Evolutionary conservation across 1,140 invertebrate genomes (phyloP).

Genomic region (Telenomus remus): DNA sequence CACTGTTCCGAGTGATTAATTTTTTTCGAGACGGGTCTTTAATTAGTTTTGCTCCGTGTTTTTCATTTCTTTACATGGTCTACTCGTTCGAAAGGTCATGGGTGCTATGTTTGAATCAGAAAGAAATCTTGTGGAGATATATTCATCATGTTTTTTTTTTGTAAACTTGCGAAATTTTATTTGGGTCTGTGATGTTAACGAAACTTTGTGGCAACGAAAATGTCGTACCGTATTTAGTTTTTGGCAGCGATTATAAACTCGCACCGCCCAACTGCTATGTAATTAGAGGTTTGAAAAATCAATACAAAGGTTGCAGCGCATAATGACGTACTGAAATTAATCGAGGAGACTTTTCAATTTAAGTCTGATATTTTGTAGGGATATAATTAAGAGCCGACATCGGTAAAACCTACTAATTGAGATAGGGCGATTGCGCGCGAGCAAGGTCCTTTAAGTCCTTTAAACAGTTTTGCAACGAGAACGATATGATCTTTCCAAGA

Average conservation of each 20-base stretch:
- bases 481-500: conserved; percentile 43
- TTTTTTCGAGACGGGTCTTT: conserved; percentile 59
- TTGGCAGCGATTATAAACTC: too few species aligned
- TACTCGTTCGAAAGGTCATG: conserved; percentile 28
- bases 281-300: conserved; percentile 68
- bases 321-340: conserved; percentile 67
- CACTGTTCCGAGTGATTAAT: conserved; percentile 57
- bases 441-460: conserved; percentile 41
- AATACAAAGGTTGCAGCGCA: conserved; percentile 51
- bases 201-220: too few species aligned
- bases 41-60: conserved; percentile 65
- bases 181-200: too few species aligned
- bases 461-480: conserved; percentile 41
- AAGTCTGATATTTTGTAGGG: conserved; percentile 70
- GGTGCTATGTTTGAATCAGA: conserved; percentile 20
- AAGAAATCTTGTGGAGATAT: too few species aligned
- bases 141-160: background rate
- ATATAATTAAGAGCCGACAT: conserved; percentile 69
- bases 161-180: too few species aligned
- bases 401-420: conserved; percentile 67
- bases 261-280: conserved; percentile 24
- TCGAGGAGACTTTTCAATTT: conserved; percentile 71
- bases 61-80: conserved; percentile 64
- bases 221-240: too few species aligned
- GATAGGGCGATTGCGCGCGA: conserved; percentile 28